Base-by-base conservation (phyloP, 1,140 invertebrate species). In the Caenorhabditis remanei region DNA sequence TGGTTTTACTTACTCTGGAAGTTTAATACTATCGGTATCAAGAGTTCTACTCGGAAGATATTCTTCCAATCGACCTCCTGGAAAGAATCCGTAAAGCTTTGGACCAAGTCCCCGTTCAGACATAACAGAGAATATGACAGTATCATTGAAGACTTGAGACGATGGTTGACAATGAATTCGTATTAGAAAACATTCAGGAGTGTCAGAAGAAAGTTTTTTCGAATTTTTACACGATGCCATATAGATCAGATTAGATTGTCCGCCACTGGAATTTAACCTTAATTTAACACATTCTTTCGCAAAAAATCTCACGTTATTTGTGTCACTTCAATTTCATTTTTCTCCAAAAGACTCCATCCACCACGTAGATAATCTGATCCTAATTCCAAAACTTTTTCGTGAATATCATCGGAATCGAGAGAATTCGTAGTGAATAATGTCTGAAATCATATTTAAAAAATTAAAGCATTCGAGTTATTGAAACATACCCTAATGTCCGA, bases 71-170 rank as follows among this genome's bases (percentile, higher is more conserved):
- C 86, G 5, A 19, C 86, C 86, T 43, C 83, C 86, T 24, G 53
- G 55, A 55, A 87, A 87, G 43, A 87, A 48, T 61, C 86, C 86
- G 13, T 61, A 55, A 13, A 87, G 83, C 24, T 87, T 87, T 9
- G 86, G 86, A 7, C 86, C 86, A 13, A 87, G 41, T 5, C 40
- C 46, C 2, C 61, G 75, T 63, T 87, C 86, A 14, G 82, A 83
- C 53, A 56, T 48, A 41, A 58, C 14, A 6, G 65, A 71, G 4
- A 71, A 46, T 5, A 85, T 85, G n/a, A 71, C 63, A 48, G 50
- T 63, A 43, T 84, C 41, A 84, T 84, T 43, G 58, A 63, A 63
- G 5, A 63, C 61, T 14, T 63, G 61, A 32, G 8, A 11, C 24
- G 61, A 9, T 40, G 61, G 61, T 63, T 63, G 61, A 32, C 61